Evolutionary conservation across 2,888 invertebrate genomes (phyloP), one percentile per base, ranked within the genome.

Genomic region (Coleophora deauratella): DNA sequence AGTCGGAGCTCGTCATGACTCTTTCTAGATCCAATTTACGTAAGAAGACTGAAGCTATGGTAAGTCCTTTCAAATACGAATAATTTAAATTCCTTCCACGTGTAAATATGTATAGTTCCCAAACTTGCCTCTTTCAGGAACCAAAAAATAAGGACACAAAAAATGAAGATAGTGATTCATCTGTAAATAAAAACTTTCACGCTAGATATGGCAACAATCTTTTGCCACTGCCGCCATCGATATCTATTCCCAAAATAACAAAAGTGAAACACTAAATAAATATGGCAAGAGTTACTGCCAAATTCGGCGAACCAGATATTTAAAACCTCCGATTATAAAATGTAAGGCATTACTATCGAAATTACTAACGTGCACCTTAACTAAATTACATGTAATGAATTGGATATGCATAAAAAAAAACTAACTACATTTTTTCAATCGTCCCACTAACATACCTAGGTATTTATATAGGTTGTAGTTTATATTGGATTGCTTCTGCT

Each of bases 1-100:
- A 93, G 57, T 90, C 90, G 43, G 93, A 94, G 77, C 77, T 94
- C 51, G 90, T 89, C 41, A 88, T 92, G 44, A 94, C 93, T 6
- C 75, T 94, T 46, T 92, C 91, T 56, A 89, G 93, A 65, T 92
- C 93, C 41, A 93, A 93, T 82, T 85, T 93, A 59, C 89, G 89
- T 60, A 91, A 90, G 78, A 89, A 90, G 77, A 91, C 91, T 71
- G 91, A 91, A 69, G 85, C 87, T 52, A 73, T 88, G 82, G 89
- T 89, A 68, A 84, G 87, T 21, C 21, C 21, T 6, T 21, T 21
- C 21, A 21, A 21, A 21, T 21, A 6, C 21, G 21, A 13, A 14
- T 36, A 31, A 15, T 28, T 10, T 11, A 11, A 4, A 8, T 6
- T 15, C 10, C 3, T 2, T 33, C 21, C 21, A 21, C 21, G 3